Percentiles rank a stretch among this genome's conserved stretches.
These are phyloP conservation scores for Threskiornis aethiopicus DNA, from an alignment of 2,797 vertebrate species.

Conservation along the genomic window DNA sequence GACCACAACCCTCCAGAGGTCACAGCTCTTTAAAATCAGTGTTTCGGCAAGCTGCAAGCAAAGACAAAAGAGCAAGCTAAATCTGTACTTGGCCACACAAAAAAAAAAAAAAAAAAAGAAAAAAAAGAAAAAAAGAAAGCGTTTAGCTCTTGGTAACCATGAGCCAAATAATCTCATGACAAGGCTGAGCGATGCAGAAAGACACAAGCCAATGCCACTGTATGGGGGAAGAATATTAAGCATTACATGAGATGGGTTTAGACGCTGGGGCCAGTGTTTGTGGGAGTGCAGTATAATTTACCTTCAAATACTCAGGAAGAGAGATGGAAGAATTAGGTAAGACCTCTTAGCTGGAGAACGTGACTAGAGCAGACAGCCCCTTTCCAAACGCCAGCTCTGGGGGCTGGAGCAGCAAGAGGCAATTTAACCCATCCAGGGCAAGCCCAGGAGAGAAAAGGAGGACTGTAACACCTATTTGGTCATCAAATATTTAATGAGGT, in stretches of 20 bases:
- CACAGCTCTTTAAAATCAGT: background rate
- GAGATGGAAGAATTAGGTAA: background rate
- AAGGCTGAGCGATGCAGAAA: background rate
- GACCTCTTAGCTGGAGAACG: too few relatives aligned
- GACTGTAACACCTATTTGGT: background rate
- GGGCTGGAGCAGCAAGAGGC: background rate
- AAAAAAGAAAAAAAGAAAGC: background rate
- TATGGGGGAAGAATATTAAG: background rate
- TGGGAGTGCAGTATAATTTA: background rate
- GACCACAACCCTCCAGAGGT: background rate
- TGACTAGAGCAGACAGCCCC: background rate
- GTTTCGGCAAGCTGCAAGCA: background rate
- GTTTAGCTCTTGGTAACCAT: background rate
- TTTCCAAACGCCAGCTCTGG: background rate
- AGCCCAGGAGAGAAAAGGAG: background rate
- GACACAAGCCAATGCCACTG: background rate
- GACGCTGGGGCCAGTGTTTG: accelerated
- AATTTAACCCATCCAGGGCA: background rate
- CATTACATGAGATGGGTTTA: background rate
- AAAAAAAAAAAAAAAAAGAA: accelerated
- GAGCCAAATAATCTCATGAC: background rate
- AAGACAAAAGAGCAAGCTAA: background rate
- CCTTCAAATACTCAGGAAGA: background rate
- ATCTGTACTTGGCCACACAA: background rate
- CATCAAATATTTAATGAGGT: background rate